Evolutionary conservation across 2,113 vertebrate species (phyloP).

Genomic region (Suricata suricatta): DNA sequence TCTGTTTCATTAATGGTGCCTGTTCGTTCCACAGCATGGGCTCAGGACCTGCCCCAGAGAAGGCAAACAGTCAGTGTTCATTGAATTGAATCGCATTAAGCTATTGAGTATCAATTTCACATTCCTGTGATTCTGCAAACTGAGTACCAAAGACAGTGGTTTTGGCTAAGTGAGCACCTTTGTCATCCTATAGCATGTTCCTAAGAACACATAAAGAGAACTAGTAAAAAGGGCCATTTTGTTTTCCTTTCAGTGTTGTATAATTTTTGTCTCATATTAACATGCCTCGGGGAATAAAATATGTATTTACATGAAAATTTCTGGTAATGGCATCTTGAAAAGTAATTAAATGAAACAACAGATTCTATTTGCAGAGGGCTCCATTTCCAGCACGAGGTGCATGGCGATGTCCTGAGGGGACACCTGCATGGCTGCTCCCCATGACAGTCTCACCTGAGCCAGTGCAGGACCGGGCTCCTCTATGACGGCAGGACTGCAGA

Average conservation of each 20-base stretch:
- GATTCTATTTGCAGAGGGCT: slow-evolving; percentile 52
- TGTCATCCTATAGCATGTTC: not conserved
- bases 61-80: not conserved
- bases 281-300: slow-evolving; percentile 72
- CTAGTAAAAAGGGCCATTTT: slow-evolving; percentile 31
- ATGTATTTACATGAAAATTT: slow-evolving; percentile 76
- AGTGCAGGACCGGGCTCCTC: not conserved
- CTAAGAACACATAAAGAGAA: not conserved
- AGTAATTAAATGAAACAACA: slow-evolving; percentile 70
- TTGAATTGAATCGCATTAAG: not conserved
- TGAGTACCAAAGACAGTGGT: not conserved
- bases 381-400: not conserved
- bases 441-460: not conserved
- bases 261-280: slow-evolving; percentile 75
- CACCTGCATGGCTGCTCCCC: not conserved
- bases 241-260: slow-evolving; percentile 59
- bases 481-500: not conserved
- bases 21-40: not conserved
- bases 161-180: not conserved
- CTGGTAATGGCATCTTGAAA: slow-evolving; percentile 73
- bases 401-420: not conserved
- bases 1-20: not conserved
- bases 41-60: not conserved
- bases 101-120: not conserved
- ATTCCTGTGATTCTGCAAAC: not conserved